These are phyloP conservation scores for Cosmopolites sordidus DNA, from an alignment of 2,888 invertebrate species.

Conservation along the genomic window DNA sequence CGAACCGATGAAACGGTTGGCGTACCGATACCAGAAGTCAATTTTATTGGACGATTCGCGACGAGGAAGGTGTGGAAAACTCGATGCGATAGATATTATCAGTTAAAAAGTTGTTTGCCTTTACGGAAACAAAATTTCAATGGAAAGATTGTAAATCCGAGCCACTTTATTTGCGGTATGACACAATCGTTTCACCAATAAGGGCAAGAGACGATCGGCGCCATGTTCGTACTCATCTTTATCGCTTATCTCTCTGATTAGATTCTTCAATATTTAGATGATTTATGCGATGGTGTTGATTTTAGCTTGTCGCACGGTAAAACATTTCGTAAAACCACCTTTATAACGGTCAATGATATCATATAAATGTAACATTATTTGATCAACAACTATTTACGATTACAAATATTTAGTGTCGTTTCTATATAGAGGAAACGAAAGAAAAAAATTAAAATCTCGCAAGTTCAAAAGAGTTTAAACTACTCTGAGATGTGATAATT, in stretches of 20 bases:
- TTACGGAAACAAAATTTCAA: slow-evolving; percentile 23
- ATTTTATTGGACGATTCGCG: too few species aligned
- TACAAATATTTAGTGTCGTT: too few species aligned
- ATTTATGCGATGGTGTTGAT: slow-evolving; percentile 12
- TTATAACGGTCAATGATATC: too few species aligned
- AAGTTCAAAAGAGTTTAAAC: too few species aligned
- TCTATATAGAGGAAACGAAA: too few species aligned
- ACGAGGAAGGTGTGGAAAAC: slow-evolving; percentile 19
- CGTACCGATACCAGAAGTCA: too few species aligned
- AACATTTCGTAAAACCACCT: too few species aligned
- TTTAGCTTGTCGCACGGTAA: background rate
- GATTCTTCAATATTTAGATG: slow-evolving; percentile 22
- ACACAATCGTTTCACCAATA: slow-evolving; percentile 19
- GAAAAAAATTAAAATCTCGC: too few species aligned
- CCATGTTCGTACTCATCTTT: slow-evolving; percentile 19
- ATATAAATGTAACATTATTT: too few species aligned
- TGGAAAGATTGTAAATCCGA: slow-evolving; percentile 24
- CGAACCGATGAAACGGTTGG: too few species aligned
- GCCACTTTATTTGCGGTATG: slow-evolving; percentile 27
- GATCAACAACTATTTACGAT: too few species aligned
- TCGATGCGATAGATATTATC: slow-evolving; percentile 22
- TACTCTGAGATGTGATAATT: too few species aligned
- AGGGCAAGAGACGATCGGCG: slow-evolving; percentile 24
- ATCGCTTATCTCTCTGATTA: slow-evolving; percentile 6
- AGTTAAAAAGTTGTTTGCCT: slow-evolving; percentile 18